Evolutionary conservation across 2,797 vertebrate genomes (phyloP).

Genomic region (Micrastur ruficollis): DNA sequence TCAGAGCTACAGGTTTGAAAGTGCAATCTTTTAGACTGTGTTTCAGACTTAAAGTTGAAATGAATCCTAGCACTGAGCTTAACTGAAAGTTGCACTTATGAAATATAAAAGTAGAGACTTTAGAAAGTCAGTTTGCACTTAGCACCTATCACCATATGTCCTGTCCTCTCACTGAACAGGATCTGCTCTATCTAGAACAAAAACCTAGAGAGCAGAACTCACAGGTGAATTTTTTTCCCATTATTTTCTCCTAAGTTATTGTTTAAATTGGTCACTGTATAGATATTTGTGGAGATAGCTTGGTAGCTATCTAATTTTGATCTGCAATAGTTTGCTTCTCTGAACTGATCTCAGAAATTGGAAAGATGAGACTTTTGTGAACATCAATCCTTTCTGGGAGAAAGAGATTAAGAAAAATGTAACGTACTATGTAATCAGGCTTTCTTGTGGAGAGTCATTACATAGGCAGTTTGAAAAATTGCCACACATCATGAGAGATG

Average conservation of each 20-base stretch:
- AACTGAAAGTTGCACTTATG: rapidly evolving
- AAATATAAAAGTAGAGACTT: neutral
- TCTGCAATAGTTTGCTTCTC: neutral
- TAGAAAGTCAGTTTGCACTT: neutral
- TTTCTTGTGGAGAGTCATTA: neutral
- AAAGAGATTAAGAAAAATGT: neutral
- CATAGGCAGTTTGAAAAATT: neutral
- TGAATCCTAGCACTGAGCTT: neutral
- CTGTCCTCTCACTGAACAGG: neutral
- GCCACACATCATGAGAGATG: neutral
- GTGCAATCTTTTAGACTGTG: neutral
- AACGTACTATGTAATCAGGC: neutral
- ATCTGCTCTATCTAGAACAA: neutral
- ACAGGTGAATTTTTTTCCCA: neutral
- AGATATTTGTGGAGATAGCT: neutral
- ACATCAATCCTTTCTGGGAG: neutral
- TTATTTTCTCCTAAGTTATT: neutral
- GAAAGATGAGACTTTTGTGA: neutral
- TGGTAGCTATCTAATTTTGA: neutral
- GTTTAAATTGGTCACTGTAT: neutral
- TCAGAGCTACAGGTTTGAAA: neutral
- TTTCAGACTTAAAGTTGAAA: neutral
- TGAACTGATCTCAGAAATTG: neutral
- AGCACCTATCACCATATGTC: rapidly evolving
- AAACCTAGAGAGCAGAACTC: neutral